Base-by-base conservation (phyloP, 2,888 invertebrate species). In the Melipona beecheii region DNA sequence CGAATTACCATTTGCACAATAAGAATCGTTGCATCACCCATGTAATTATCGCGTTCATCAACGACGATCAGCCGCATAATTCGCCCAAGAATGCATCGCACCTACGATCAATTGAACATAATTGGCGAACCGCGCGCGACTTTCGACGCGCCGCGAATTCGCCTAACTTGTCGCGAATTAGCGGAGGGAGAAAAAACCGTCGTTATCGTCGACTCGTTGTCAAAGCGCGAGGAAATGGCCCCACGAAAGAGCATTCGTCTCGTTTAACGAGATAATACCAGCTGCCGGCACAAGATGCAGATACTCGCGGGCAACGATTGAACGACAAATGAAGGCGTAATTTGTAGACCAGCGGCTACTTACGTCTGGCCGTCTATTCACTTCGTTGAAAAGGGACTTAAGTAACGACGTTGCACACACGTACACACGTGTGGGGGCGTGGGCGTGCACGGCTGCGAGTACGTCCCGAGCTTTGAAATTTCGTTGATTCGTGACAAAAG, bases 271-370 rank as follows among this genome's bases (percentile, higher is more conserved):
- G 82, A 78, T 75, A 78, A 87, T 43, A 87, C 65, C 70, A 75
- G 76, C 83, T 81, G 83, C 66, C 83, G 86, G 86, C 82, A 86
- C 64, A 64, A 31, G 31, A 19, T 36, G 19, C 31, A 64, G 82
- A 85, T 86, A 82, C 83, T 11, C 43, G 43, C 24, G 85, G 71
- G 77, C 78, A 86, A 89, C 87, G 87, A 91, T 89, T 89, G 86
- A 87, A 89, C 90, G 90, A 90, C 89, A 90, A 91, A 90, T 88
- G 89, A 81, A 82, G 75, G 69, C 76, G 83, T 90, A 90, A 91
- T 90, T 91, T 88, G 91, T 90, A 86, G 84, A 84, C 74, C 88
- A 88, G 84, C 80, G 85, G 66, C 62, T 75, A 54, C 75, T 62
- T 43, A 66, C 65, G 19, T 43, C 36, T 11, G n/a, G 2, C 36